Evolutionary conservation across 1,140 invertebrate species (phyloP), one percentile per base, ranked within the genome.

Genomic region (Pteromalus puparum): DNA sequence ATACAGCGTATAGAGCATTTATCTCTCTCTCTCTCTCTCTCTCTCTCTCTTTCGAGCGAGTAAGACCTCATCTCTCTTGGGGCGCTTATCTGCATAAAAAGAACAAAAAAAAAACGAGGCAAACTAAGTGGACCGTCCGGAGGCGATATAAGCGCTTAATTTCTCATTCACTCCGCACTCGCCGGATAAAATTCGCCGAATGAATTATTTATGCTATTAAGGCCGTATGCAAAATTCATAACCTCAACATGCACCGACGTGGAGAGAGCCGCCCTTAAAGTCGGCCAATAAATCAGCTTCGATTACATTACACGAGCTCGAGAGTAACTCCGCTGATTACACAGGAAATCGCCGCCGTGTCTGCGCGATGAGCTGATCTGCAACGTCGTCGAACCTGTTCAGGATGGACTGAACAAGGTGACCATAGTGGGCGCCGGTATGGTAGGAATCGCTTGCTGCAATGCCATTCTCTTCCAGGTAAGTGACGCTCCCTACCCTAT

Each of bases 371-470:
- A 91, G 38, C 86, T 93, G 24, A 75, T 93, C 28, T 92, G 91
- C 83, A 88, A 90, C 77, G 85, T 90, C 1, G 75, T 87, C 4
- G 89, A 91, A 13, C 88, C 90, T 7, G 86, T 89, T 3, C 87
- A 82, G 61, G 90, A 91, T 28, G 90, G 90, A 24, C 85, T 89
- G 70, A 89, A 89, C 85, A 95, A 95, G 90, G 93, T 95, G 30
- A 93, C 94, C 5, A 89, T 95, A 70, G 94, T 95, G 15, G 95
- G 95, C 18, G 93, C 94, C 42, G 95, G 95, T 38, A 94, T 94
- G 90, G 95, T 95, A 79, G 95, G 95, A 67, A 94, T 95, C 91
- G 93, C 94, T 9, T 92, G 93, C 87, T 94, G 93, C 24, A 95
- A 94, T 87, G 91, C 93, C 18, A 92, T 95, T 83, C 90, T 95